A percentile compares a stretch with the other conserved stretches of the same genome.
Conservation (phyloP, 2,888 invertebrate species). For the Mesorhabditis spiculigera region DNA sequence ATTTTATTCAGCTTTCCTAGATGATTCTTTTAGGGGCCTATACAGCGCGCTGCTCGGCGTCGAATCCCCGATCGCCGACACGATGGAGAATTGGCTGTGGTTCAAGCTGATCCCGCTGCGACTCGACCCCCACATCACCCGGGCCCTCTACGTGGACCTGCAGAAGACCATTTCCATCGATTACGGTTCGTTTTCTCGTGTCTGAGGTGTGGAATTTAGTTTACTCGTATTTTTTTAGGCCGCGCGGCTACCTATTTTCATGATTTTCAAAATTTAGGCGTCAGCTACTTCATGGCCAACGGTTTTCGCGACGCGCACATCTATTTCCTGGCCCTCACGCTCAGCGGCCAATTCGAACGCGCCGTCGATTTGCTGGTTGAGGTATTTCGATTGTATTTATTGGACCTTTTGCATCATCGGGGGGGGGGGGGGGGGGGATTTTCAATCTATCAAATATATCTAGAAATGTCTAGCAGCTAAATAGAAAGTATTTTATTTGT, state of each 20-base stretch:
- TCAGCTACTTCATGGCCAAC: constrained; percentile 50
- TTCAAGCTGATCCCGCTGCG: constrained; percentile 43
- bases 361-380: constrained; percentile 38
- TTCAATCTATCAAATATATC: too few relatives aligned
- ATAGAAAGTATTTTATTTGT: too few relatives aligned
- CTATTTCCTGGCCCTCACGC: constrained; percentile 51
- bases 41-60: too few relatives aligned
- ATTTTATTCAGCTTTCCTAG: too few relatives aligned
- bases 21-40: too few relatives aligned
- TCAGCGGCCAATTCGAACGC: constrained; percentile 53
- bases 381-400: constrained; percentile 15
- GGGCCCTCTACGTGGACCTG: constrained; percentile 43
- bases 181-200: constrained; percentile 29
- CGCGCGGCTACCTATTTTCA: neutral
- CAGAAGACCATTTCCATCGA: constrained; percentile 51
- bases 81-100: constrained; percentile 57
- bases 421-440: too few relatives aligned
- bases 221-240: too few relatives aligned
- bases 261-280: constrained; percentile 32
- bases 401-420: too few relatives aligned
- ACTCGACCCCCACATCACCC: constrained; percentile 38
- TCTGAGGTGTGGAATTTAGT: neutral
- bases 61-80: constrained; percentile 31
- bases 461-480: too few relatives aligned
- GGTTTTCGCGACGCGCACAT: constrained; percentile 39